Base-by-base conservation (phyloP, 1,140 invertebrate genomes). In the Zaprionus ornatus region DNA sequence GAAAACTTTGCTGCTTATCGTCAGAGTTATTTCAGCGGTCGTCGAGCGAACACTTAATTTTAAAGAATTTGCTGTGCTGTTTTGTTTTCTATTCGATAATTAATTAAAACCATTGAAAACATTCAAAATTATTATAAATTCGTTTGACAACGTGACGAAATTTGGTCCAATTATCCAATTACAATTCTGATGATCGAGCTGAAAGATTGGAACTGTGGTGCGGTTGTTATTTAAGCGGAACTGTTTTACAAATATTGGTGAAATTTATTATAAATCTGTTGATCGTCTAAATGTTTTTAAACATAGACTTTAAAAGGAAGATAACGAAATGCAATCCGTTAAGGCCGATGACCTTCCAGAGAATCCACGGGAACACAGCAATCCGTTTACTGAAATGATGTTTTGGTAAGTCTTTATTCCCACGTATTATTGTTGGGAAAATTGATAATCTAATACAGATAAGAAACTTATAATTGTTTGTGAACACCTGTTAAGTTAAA, bases 351-450 rank as follows among this genome's bases (percentile, higher is more conserved):
- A 87, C 35, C 68, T 87, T 29, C 73, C 67, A 45, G 56, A 82
- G 66, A 87, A 78, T 70, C 83, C 80, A 25, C 74, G 83, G 4
- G 83, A 87, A n/a, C 61, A 29, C n/a, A 70, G 63, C 54, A 87
- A 83, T 56, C 84, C 74, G 35, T 32, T 87, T 15, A 74, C 84
- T 10, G 67, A 75, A 7, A 59, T 83, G 0, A 73, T 88, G 55
- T 88, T 88, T 55, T 87, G 80, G 84, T 87, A 66, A 73, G 84
- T 82, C 9, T n/a, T n/a, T 29, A 17, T 15, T 50, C 67, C 68
- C 17, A 19, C 17, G n/a, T 19, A 4, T 12, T n/a, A 15, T n/a
- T 29, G 29, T 29, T n/a, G 37, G n/a, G 37, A 40, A 40, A 40
- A 40, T 40, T 0, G 7, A 6, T 40, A 40, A 40, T n/a, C 15